phyloP scores from a whole-genome alignment of 2,797 vertebrate genomes.

The Lepilemur ruficaudatus region DNA sequence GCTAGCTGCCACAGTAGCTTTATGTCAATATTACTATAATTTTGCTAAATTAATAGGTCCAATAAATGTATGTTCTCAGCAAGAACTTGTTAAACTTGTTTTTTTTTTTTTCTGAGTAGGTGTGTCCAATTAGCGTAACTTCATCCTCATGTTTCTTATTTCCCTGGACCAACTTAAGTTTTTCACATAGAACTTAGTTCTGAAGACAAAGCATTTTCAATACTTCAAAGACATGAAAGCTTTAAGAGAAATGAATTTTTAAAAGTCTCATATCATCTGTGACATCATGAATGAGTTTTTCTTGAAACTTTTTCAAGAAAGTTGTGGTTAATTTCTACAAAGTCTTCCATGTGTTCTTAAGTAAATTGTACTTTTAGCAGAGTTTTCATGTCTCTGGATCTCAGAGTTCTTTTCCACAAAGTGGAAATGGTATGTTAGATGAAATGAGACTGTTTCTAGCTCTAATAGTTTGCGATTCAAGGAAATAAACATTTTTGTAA shows the following conservation, averaged over 20 bases:
- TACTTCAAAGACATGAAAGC: neutral
- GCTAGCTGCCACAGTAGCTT: neutral
- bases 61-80: constrained; percentile 42
- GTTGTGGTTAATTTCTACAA: neutral
- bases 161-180: constrained; percentile 1
- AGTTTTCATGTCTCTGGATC: neutral
- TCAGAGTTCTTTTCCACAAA: neutral
- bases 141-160: neutral
- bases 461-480: neutral
- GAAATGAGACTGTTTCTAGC: neutral
- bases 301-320: neutral
- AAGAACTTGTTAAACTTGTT: constrained; percentile 60
- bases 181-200: constrained; percentile 35
- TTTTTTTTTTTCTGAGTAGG: neutral
- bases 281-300: neutral
- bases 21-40: constrained; percentile 59
- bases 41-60: constrained; percentile 67
- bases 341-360: neutral
- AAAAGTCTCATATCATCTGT: neutral
- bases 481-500: neutral
- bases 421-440: neutral
- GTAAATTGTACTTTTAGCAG: neutral
- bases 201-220: constrained; percentile 37
- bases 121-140: neutral
- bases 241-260: neutral